These are phyloP conservation scores for Cyanoderma ruficeps DNA, from an alignment of 2,113 vertebrate species.

Conservation along the genomic window DNA sequence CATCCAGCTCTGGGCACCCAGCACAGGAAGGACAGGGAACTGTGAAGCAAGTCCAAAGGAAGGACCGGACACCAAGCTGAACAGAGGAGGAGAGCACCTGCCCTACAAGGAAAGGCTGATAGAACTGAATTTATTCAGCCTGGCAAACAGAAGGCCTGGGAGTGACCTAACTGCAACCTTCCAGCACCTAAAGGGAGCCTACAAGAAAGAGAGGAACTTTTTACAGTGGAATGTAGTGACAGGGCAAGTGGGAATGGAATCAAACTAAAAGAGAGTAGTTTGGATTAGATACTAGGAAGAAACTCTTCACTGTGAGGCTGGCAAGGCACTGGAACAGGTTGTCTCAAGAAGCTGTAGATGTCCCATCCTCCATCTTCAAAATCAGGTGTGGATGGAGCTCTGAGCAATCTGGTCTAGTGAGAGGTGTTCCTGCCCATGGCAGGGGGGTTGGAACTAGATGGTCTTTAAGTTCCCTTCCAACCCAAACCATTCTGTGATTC, in stretches of 20 bases:
- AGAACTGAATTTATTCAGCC: not conserved
- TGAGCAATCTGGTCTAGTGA: not conserved
- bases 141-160: not conserved
- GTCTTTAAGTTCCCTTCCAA: not conserved
- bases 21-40: fast-evolving
- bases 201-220: not conserved
- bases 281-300: not conserved
- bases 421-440: not conserved
- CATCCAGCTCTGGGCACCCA: not conserved
- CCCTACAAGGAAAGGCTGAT: not conserved
- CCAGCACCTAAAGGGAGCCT: not conserved
- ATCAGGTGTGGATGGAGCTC: not conserved
- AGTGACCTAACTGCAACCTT: not conserved
- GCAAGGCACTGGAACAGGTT: not conserved
- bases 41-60: not conserved
- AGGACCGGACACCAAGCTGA: not conserved
- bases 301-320: not conserved
- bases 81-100: not conserved
- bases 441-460: not conserved
- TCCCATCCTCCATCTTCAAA: not conserved
- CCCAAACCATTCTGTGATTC: not conserved
- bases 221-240: not conserved
- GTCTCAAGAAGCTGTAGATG: not conserved
- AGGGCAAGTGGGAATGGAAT: not conserved
- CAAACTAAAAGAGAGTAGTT: not conserved